Conservation (phyloP, 1,140 invertebrate species). For the Colletes latitarsis region DNA sequence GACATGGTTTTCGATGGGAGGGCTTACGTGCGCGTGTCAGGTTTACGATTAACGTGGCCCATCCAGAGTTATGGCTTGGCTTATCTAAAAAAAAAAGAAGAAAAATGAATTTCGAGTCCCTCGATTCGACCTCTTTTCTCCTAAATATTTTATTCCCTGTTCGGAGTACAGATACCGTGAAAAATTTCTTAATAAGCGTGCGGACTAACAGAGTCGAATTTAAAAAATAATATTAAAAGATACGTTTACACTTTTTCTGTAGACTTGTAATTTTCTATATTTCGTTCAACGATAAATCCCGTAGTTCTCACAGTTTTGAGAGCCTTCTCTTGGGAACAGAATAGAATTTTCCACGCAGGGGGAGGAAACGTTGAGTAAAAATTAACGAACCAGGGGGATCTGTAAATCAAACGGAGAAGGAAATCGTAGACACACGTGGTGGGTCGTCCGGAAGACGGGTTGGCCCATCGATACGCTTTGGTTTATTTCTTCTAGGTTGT, state of each 20-base stretch:
- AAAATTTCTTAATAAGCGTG: no score
- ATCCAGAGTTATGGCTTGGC: background rate
- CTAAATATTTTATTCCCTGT: background rate
- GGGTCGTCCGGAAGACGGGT: slow-evolving; percentile 12
- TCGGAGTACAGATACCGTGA: no score
- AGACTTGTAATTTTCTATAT: no score
- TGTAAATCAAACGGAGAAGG: slow-evolving; percentile 2
- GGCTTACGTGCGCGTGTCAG: slow-evolving; percentile 22
- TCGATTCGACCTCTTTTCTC: background rate
- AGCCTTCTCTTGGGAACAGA: no score
- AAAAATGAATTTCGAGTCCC: background rate
- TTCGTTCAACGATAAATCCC: no score
- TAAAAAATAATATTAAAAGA: no score
- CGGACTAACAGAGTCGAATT: no score
- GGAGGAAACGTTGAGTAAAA: no score
- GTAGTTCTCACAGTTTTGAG: no score
- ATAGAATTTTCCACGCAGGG: no score
- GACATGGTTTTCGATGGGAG: slow-evolving; percentile 54
- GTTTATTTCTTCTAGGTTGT: slow-evolving; percentile 35
- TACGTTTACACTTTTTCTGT: no score
- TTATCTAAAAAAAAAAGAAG: background rate
- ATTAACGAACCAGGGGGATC: background rate
- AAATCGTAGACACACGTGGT: slow-evolving; percentile 23
- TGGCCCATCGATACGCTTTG: slow-evolving; percentile 14
- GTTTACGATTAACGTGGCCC: slow-evolving; percentile 21